Base-by-base conservation (phyloP, 2,888 invertebrate species). In the Osmoderma eremita region DNA sequence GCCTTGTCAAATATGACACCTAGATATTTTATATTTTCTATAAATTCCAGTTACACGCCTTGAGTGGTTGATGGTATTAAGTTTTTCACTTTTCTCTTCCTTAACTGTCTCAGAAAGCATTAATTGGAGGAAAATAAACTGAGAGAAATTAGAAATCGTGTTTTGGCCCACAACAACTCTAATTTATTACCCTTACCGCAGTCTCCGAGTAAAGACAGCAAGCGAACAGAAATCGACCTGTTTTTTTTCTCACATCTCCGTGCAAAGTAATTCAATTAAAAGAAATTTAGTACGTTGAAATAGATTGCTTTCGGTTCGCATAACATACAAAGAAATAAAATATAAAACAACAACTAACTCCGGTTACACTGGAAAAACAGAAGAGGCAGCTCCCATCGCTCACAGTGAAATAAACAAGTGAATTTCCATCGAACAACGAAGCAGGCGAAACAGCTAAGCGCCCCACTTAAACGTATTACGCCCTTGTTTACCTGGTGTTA, bases 401-500 rank as follows among this genome's bases (percentile, higher is more conserved):
- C 17, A 42, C 48, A 48, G 36, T 6, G 15, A 51, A 13, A 51
- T 30, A 51, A 38, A 22, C 56, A 56, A 42, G 22, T 22, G 24
- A 41, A 41, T 56, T 56, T 42, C 56, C 22, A 41, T 15, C 41
- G 13, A 51, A 30, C 24, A 10, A 17, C 10, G 22, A n/a, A 56
- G 22, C 41, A 54, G 20, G 6, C n/a, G 22, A 42, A 20, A 56
- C 56, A 56, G 24, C 41, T 42, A 42, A 56, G 24, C 39, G 41
- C 22, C 13, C 56, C 24, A 56, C 56, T 56, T 56, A 56, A 56
- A 56, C 56, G 22, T 56, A 56, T 56, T 56, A 56, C 56, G 41
- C 24, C 42, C 42, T 56, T 56, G 56, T 56, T 42, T 56, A 56
- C 56, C 41, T 56, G 42, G 56, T 56, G 56, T 56, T 56, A 56